Evolutionary conservation across 1,140 invertebrate genomes (phyloP).

Genomic region (Latrodectus geometricus): DNA sequence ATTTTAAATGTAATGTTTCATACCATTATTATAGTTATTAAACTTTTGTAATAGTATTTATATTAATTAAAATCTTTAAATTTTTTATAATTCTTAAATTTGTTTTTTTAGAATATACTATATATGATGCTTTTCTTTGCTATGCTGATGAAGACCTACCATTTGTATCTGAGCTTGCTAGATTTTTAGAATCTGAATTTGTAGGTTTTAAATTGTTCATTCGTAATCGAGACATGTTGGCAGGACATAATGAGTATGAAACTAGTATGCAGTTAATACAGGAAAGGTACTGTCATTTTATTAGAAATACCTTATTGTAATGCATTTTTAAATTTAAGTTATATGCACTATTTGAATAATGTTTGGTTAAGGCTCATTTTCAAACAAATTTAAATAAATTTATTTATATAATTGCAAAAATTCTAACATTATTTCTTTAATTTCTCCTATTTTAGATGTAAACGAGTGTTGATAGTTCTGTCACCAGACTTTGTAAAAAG

Average conservation of each 20-base stretch:
- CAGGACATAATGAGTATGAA: constrained; percentile 66
- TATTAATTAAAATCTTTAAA: no score
- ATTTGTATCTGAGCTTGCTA: constrained; percentile 68
- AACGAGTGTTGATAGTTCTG: constrained; percentile 68
- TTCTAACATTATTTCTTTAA: no score
- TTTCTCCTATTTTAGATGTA: constrained; percentile 65
- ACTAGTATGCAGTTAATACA: constrained; percentile 68
- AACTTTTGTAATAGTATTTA: no score
- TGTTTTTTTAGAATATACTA: constrained; percentile 5
- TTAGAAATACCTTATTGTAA: background rate
- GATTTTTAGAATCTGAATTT: constrained; percentile 65
- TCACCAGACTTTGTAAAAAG: constrained; percentile 68
- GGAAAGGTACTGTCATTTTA: constrained; percentile 43
- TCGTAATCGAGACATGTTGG: constrained; percentile 67
- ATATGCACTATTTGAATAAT: background rate
- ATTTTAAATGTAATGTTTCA: no score
- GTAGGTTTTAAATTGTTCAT: constrained; percentile 68
- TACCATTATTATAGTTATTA: no score
- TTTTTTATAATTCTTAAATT: no score
- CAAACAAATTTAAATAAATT: no score
- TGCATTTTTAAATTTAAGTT: background rate
- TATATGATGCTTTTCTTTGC: constrained; percentile 70
- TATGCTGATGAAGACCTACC: constrained; percentile 67
- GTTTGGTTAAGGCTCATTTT: no score
- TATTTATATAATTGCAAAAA: no score